Evolutionary conservation across 1,140 invertebrate genomes (phyloP).

Genomic region (Pseudomyrmex sp.): DNA sequence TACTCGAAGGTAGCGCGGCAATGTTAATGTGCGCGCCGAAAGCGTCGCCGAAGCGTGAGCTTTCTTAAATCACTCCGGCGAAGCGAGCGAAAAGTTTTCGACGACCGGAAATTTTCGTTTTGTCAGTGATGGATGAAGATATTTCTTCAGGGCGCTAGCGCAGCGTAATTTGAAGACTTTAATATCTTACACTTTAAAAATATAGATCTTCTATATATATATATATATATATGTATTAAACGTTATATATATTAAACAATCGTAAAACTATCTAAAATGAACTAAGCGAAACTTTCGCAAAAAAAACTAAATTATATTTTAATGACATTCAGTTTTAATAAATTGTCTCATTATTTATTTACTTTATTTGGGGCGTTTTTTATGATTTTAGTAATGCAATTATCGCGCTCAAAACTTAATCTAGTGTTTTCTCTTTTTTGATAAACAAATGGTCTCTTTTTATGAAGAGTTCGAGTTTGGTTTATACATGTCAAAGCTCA

Average conservation of each 20-base stretch:
- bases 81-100: not conserved
- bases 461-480: not conserved
- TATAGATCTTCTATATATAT: not conserved
- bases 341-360: not conserved
- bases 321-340: not conserved
- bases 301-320: not conserved
- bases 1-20: not conserved
- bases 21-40: not conserved
- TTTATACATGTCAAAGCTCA: constrained; percentile 14
- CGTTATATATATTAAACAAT: not conserved
- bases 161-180: not conserved
- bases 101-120: not conserved
- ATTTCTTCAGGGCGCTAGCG: not conserved
- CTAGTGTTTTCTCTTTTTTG: not conserved
- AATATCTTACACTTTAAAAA: not conserved
- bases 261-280: no score
- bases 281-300: no score
- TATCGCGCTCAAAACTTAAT: not conserved
- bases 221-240: no score
- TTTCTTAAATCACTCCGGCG: not conserved
- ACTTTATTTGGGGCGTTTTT: not conserved
- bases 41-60: not conserved
- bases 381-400: not conserved
- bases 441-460: not conserved
- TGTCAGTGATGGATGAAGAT: not conserved